Evolutionary conservation across 2,888 invertebrate species (phyloP).

Genomic region (Drosophila prolongata): DNA sequence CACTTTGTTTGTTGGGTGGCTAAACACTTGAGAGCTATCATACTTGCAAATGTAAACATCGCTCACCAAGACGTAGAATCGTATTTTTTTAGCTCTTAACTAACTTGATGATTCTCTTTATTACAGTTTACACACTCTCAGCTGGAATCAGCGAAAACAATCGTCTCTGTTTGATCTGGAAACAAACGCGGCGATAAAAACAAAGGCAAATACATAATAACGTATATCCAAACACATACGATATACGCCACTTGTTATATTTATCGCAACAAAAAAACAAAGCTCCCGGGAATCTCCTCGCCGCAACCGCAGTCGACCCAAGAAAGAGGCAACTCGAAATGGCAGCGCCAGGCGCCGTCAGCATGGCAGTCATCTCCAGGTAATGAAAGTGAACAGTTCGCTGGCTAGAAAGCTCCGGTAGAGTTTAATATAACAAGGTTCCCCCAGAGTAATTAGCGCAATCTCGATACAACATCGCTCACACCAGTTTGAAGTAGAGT

Average conservation of each 20-base stretch:
- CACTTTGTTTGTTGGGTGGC: neutral
- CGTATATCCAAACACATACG: constrained; percentile 17
- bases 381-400: constrained; percentile 78
- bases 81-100: neutral
- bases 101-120: constrained; percentile 44
- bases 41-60: neutral
- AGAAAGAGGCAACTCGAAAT: constrained; percentile 50
- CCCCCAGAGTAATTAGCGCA: constrained; percentile 40
- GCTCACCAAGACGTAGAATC: neutral
- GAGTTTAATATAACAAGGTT: neutral
- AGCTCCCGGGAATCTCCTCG: constrained; percentile 42
- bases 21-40: neutral
- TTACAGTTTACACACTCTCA: constrained; percentile 40
- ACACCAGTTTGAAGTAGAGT: constrained; percentile 28
- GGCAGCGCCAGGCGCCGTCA: constrained; percentile 55
- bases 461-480: constrained; percentile 24
- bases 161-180: constrained; percentile 48
- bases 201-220: constrained; percentile 52
- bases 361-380: constrained; percentile 83
- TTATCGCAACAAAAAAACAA: constrained; percentile 71
- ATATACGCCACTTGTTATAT: constrained; percentile 33
- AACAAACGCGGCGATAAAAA: constrained; percentile 53
- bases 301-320: constrained; percentile 21
- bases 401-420: constrained; percentile 27
- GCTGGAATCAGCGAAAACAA: constrained; percentile 35